Evolutionary conservation across 2,113 vertebrate species (phyloP), one percentile per base, ranked within the genome.

Genomic region (Protomyctophum bolini): DNA sequence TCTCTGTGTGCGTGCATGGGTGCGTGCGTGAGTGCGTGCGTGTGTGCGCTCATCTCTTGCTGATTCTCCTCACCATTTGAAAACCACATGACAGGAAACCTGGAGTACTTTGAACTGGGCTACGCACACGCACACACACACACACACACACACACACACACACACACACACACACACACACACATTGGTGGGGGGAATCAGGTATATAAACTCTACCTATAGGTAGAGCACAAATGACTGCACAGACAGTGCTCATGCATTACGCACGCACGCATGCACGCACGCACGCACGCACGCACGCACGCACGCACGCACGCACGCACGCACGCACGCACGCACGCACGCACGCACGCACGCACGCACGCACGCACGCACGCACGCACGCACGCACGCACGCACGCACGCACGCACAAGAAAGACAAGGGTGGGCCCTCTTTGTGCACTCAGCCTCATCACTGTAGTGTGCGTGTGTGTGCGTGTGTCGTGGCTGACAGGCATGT

Each of bases 401-500:
- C 15, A 55, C 3, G 50, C 33, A 60, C 29, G 70, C 28, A 67
- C 33, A 61, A 29, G 10, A 65, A 14, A 62, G 75, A n/a, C 59
- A 73, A 57, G 52, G 94, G 94, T 87, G 71, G 88, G 92, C 84
- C 93, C 94, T 89, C 81, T 84, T 77, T 88, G 83, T 63, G 74
- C 82, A 21, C 56, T 74, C 50, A 61, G 75, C 7, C 82, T 51
- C 75, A 70, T 69, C n/a, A n/a, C n/a, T n/a, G n/a, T n/a, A n/a
- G n/a, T 21, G 21, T 21, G 21, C 2, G 21, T 21, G 21, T 21
- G 21, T 21, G 21, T 21, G 21, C 2, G 33, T 41, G 94, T 94
- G 93, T 94, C 94, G 91, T 93, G 93, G 94, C 83, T 97, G 95
- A 97, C 95, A 96, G 94, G 93, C 96, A 95, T 95, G 94, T 96